Evolutionary conservation across 2,113 vertebrate genomes (phyloP), one percentile per base, ranked within the genome.

Genomic region (Penelope pileata): DNA sequence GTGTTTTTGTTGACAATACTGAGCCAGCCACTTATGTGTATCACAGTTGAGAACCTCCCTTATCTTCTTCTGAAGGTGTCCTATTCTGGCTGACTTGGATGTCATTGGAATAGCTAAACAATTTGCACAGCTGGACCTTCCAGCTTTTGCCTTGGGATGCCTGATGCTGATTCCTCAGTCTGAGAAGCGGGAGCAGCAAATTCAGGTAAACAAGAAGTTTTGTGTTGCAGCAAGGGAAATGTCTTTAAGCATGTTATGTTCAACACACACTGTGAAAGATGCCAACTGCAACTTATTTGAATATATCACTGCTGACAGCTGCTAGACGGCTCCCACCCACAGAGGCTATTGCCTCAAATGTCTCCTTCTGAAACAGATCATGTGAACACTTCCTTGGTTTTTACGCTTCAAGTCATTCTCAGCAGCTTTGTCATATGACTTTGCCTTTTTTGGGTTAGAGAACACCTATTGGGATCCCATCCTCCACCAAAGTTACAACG

Each of bases 111-210:
- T 99, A 48, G 99, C 99, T 30, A 99, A 98, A 88, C 98, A 99
- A 43, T 99, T 99, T 17, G 97, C 98, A 47, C 99, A 99, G 96
- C 87, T 99, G 75, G 98, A 98, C 74, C 98, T 99, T 47, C 98
- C 98, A 1, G 98, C 98, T 9, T 99, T 99, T 68, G 98, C 99
- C 15, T 79, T 99, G 69, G 99, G 99, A 21, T 98, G 98, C n/a
- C 98, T 99, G 2, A 88, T 99, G 74, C 97, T 99, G 82, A 98
- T 99, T 94, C 99, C 99, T 59, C 98, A 98, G 93, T 89, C 97
- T 24, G 97, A 97, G 83, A 99, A 98, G 89, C 97, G 98, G 86
- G 93, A 97, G 45, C 98, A 99, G 79, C 99, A 99, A 94, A 98
- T 99, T 75, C 97, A 99, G 98, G 99, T 99, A 96, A 86, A 75